phyloP scores from a whole-genome alignment of 2,888 invertebrate genomes.

The Nomada fucata region DNA sequence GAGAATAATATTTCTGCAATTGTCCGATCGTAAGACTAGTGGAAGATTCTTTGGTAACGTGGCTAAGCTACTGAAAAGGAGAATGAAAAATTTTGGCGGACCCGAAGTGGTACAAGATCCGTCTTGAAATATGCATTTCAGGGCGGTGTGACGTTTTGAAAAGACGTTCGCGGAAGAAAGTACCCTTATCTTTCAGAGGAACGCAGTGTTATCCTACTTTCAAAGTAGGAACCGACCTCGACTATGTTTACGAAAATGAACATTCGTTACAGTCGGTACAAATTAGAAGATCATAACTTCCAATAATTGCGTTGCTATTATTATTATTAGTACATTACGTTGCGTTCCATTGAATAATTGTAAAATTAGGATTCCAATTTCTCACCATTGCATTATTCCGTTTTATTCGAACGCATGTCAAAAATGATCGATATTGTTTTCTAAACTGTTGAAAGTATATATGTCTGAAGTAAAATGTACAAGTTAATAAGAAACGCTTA shows the following conservation, averaged over 20 bases:
- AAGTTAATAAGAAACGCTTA: no score
- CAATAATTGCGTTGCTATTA: not conserved
- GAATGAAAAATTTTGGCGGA: constrained; percentile 43
- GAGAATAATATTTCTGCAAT: constrained; percentile 4
- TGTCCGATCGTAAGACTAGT: constrained; percentile 1
- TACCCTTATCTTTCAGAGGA: constrained; percentile 31
- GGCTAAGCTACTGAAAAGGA: not conserved
- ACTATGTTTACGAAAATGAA: not conserved
- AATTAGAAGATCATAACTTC: not conserved
- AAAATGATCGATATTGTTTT: no score
- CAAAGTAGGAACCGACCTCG: not conserved
- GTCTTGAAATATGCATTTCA: constrained; percentile 53
- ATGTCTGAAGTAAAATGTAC: no score
- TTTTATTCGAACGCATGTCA: no score
- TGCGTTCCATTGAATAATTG: no score
- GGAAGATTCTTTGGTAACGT: constrained; percentile 16
- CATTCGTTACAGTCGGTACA: not conserved
- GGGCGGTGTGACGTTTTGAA: constrained; percentile 20
- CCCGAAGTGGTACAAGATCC: constrained; percentile 36
- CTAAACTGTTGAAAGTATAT: no score
- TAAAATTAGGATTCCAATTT: no score
- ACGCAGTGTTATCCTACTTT: constrained; percentile 9
- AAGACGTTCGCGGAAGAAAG: constrained; percentile 2
- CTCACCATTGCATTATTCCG: no score
- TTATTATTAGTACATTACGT: not conserved